Evolutionary conservation across 2,888 invertebrate genomes (phyloP).

Genomic region (Eueremaeus valkanovi): DNA sequence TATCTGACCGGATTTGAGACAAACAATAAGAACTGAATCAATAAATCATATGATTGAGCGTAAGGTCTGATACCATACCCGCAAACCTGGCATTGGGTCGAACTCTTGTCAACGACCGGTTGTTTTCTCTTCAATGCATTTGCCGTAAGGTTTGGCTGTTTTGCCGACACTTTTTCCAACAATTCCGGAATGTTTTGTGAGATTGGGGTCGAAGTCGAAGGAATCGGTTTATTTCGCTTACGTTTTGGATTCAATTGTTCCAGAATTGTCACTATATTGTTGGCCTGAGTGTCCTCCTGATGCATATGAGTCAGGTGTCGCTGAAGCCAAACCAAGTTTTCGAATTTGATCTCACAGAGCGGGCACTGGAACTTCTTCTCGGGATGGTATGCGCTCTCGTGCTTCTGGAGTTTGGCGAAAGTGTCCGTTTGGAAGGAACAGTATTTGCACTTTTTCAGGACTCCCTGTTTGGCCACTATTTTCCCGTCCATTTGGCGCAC

Average conservation of each 20-base stretch:
- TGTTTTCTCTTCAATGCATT: constrained; percentile 1
- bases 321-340: constrained; percentile 44
- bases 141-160: neutral
- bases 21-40: neutral
- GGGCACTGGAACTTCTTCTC: constrained; percentile 45
- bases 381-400: constrained; percentile 42
- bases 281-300: constrained; percentile 43
- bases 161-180: neutral
- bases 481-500: neutral
- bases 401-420: constrained; percentile 44
- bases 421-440: constrained; percentile 44
- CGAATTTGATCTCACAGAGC: constrained; percentile 45
- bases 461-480: neutral
- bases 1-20: constrained; percentile 44
- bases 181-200: neutral
- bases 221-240: neutral
- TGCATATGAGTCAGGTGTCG: constrained; percentile 44
- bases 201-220: neutral
- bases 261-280: constrained; percentile 42
- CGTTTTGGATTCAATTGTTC: constrained; percentile 42
- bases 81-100: constrained; percentile 21
- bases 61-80: too few relatives aligned
- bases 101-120: neutral
- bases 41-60: too few relatives aligned
- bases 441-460: constrained; percentile 37